Evolutionary conservation across 2,113 vertebrate genomes (phyloP).

Genomic region (Triplophysa rosa): DNA sequence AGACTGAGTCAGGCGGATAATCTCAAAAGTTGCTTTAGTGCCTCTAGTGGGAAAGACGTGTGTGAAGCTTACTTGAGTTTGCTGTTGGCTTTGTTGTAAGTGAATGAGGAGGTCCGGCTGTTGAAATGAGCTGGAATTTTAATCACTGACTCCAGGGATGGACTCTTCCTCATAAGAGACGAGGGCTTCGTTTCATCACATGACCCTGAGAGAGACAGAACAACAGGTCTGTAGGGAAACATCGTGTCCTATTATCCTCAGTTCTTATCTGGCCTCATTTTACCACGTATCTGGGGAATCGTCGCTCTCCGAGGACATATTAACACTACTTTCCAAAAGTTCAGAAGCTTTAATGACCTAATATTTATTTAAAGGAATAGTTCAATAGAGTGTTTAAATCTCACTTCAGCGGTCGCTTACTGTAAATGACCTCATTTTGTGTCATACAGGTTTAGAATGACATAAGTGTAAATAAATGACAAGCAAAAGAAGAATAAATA

Average conservation of each 20-base stretch:
- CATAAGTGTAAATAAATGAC: too few species aligned
- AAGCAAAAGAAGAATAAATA: too few species aligned
- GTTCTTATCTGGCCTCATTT: not conserved
- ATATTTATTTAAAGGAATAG: not conserved
- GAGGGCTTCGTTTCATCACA: conserved; percentile 84
- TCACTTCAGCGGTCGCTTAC: not conserved
- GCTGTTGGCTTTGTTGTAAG: conserved; percentile 81
- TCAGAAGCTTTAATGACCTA: not conserved
- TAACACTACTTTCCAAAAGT: not conserved
- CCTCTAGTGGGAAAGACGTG: not conserved
- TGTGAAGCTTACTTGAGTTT: conserved; percentile 83
- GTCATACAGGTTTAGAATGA: too few species aligned
- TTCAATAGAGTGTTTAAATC: not conserved
- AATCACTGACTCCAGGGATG: conserved; percentile 90
- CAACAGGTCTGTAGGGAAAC: conserved; percentile 65
- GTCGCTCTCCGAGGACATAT: not conserved
- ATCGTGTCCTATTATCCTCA: not conserved
- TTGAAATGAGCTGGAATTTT: conserved; percentile 79
- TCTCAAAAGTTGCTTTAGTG: not conserved
- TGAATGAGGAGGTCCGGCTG: conserved; percentile 73
- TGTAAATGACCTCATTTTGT: too few species aligned
- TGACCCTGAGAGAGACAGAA: conserved; percentile 73
- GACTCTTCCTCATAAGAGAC: conserved; percentile 91
- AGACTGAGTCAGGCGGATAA: not conserved
- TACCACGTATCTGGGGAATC: not conserved